A percentile compares a stretch with the other conserved stretches of the same genome.
Conservation (phyloP, 2,888 invertebrate genomes). For the Cantharis lateralis region DNA sequence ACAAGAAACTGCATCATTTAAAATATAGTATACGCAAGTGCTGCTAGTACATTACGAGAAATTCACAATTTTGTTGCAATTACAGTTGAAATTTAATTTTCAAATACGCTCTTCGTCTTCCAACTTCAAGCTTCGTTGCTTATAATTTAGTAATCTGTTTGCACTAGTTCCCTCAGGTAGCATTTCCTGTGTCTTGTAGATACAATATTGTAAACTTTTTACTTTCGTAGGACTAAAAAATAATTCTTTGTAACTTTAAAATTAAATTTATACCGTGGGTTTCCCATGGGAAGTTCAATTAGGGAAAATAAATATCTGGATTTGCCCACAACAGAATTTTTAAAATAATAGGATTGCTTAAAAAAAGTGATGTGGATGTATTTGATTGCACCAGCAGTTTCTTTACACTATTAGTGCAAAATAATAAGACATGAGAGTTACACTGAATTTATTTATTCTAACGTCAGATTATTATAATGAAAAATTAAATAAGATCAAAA, state of each 20-base stretch:
- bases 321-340: no score
- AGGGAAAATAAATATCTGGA: no score
- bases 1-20: background rate
- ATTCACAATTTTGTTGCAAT: background rate
- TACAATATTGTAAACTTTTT: background rate
- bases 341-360: no score
- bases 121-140: background rate
- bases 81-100: background rate
- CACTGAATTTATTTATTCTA: no score
- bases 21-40: background rate
- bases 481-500: no score
- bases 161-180: background rate
- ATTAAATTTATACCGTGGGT: background rate
- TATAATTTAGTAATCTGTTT: background rate
- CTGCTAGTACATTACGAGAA: background rate
- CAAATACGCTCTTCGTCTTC: background rate
- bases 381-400: no score
- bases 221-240: background rate
- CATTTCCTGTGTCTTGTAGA: background rate
- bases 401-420: no score
- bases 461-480: no score
- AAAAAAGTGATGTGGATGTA: no score
- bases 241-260: background rate
- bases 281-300: background rate
- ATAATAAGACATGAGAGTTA: no score